Base-by-base conservation (phyloP, 2,888 invertebrate species). In the Anoplius nigerrimus region DNA sequence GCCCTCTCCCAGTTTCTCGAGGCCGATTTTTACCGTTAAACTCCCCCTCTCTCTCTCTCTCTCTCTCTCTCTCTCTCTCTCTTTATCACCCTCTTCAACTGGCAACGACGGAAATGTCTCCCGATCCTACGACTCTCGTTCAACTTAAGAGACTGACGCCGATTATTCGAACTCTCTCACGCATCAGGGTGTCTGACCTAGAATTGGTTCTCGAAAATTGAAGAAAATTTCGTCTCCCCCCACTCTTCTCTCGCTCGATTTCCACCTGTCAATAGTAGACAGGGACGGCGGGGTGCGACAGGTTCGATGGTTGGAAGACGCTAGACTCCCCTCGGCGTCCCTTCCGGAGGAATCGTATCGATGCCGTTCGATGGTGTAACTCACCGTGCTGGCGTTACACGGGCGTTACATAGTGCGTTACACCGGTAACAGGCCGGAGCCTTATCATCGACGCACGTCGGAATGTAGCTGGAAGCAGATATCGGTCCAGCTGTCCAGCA, bases 401-500 rank as follows among this genome's bases (percentile, higher is more conserved):
- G 3, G 51, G 18, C 51, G 20, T 52, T 52, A 22, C 52, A 46
- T 20, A 55, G 48, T n/a, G 52, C 51, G 61, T 61, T 52, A 24
- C 55, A 45, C 45, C 46, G 43, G 42, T 65, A 16, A 34, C 34
- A 34, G 8, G 1, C 34, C 34, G 34, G 34, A n/a, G 54, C 46
- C 76, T 78, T 76, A 79, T 78, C 77, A 74, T 61, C 66, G 60
- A 62, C 66, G 58, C 24, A 54, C 72, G 61, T 67, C 69, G 79
- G 79, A 81, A 83, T 78, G 80, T 80, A 78, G 74, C 78, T 75
- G 72, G 69, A 66, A 75, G 76, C 70, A 80, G 82, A 86, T 87
- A 87, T 87, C 85, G 86, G 86, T 86, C 85, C 81, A 84, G 83
- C 84, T 84, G 86, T 86, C 82, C 82, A 76, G 83, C 84, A 84